phyloP scores from a whole-genome alignment of 2,797 vertebrate genomes.

The Sebastes goodei region DNA sequence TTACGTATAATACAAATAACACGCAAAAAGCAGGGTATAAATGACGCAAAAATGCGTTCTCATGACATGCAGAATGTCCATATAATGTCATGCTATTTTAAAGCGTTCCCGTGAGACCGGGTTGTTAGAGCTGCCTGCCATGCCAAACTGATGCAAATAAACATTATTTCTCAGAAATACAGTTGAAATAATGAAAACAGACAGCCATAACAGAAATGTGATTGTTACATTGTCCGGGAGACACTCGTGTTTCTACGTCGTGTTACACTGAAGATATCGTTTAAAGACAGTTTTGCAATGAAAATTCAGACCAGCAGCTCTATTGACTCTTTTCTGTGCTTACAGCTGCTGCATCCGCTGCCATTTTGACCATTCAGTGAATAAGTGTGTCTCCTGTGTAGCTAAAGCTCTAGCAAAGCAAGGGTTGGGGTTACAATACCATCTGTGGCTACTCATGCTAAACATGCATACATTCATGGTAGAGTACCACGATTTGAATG shows the following conservation, averaged over 20 bases:
- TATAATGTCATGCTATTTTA: too few relatives aligned
- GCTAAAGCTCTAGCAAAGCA: constrained; percentile 6
- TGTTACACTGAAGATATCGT: not conserved
- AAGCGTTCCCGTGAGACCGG: rapidly evolving
- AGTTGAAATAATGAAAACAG: not conserved
- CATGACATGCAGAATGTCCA: too few relatives aligned
- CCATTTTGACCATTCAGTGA: not conserved
- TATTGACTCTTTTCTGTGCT: not conserved
- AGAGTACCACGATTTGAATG: constrained; percentile 11
- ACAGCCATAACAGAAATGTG: not conserved
- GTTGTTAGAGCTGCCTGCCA: not conserved
- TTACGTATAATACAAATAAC: too few relatives aligned
- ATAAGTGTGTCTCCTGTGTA: not conserved
- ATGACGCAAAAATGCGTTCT: too few relatives aligned
- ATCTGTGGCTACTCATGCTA: not conserved
- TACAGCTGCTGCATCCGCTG: not conserved
- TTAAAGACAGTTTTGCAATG: not conserved
- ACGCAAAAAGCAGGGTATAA: too few relatives aligned
- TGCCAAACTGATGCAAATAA: not conserved
- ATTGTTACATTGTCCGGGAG: not conserved
- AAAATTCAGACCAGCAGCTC: not conserved
- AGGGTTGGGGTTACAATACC: not conserved
- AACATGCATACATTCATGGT: constrained; percentile 13
- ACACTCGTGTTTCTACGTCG: not conserved
- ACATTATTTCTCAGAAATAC: not conserved